Evolutionary conservation across 2,888 invertebrate genomes (phyloP).

Genomic region (Glaucopsyche alexis): DNA sequence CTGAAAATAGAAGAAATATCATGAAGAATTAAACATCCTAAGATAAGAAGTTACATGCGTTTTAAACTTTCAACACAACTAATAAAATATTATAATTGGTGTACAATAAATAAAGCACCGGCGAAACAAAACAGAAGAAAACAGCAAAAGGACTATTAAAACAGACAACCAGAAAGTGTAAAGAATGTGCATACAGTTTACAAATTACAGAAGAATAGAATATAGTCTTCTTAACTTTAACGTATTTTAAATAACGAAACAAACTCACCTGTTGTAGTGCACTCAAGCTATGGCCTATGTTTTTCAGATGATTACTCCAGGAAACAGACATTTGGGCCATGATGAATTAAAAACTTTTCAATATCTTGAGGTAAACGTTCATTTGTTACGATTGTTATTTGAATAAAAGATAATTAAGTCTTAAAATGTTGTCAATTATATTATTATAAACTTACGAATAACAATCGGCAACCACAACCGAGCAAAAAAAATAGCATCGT

Average conservation of each 20-base stretch:
- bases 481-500: too few species aligned
- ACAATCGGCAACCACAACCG: too few species aligned
- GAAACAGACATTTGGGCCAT: conserved; percentile 49
- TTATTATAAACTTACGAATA: too few species aligned
- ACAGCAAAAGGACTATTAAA: background rate
- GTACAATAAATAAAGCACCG: too few species aligned
- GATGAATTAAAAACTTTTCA: background rate
- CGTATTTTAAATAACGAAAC: too few species aligned
- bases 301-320: conserved; percentile 58
- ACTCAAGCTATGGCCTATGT: conserved; percentile 58
- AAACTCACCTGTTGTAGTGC: conserved; percentile 57
- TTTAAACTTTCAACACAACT: too few species aligned
- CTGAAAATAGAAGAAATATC: conserved; percentile 46
- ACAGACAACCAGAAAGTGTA: background rate
- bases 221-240: too few species aligned
- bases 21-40: background rate
- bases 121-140: background rate
- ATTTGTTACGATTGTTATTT: background rate
- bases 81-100: too few species aligned
- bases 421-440: too few species aligned
- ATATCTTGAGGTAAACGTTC: background rate
- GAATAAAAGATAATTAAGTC: too few species aligned
- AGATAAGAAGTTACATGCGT: background rate
- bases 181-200: background rate
- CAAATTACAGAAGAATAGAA: too few species aligned